phyloP scores from a whole-genome alignment of 2,113 vertebrate species.

The Oreotragus oreotragus region DNA sequence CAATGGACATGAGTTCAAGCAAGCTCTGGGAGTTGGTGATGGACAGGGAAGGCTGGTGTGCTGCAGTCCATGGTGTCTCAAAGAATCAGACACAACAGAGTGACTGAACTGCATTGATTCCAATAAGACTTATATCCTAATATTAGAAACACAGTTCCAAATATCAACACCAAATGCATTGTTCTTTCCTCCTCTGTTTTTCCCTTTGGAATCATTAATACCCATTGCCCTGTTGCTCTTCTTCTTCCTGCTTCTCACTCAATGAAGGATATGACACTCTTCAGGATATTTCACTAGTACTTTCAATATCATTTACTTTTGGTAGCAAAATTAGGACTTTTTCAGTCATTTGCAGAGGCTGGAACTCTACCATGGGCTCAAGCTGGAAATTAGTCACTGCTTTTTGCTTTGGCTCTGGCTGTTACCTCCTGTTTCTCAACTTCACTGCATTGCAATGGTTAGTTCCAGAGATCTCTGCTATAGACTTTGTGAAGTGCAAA shows the following conservation, averaged over 20 bases:
- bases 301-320: background rate
- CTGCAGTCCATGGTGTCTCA: background rate
- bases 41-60: background rate
- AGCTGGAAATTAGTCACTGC: background rate
- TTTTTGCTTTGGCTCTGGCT: background rate
- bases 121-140: background rate
- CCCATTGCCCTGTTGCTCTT: background rate
- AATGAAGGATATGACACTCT: background rate
- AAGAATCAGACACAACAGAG: background rate
- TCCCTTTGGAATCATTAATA: background rate
- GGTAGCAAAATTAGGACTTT: background rate
- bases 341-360: background rate
- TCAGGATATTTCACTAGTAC: background rate
- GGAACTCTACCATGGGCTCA: background rate
- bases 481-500: background rate
- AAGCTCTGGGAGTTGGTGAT: background rate
- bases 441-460: background rate
- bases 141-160: background rate
- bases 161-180: background rate
- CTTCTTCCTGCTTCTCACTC: background rate
- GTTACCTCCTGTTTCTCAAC: background rate
- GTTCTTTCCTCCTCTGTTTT: background rate
- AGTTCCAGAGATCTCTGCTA: background rate
- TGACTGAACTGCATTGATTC: background rate
- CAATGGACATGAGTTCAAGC: background rate